These are phyloP conservation scores for Apostichopus californicus DNA, from an alignment of 35 echinoderm and acorn worm species.

Conservation along the genomic window DNA sequence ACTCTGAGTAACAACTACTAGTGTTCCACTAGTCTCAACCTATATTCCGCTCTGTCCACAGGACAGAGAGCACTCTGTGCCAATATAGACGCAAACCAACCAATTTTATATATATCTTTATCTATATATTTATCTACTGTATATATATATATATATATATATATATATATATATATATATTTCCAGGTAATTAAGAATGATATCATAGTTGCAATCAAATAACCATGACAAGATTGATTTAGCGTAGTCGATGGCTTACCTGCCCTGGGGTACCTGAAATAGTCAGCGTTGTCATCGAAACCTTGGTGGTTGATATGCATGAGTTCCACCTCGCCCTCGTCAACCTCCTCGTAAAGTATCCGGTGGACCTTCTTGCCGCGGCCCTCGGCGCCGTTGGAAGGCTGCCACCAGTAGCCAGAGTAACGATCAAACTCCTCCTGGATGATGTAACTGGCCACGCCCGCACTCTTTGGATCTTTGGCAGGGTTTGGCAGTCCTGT, in stretches of 20 bases:
- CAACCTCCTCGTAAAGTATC: slow-evolving; percentile 96
- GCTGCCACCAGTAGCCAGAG: slow-evolving; percentile 99
- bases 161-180: too few species aligned
- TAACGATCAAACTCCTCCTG: slow-evolving; percentile 99
- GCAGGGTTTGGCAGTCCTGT: slow-evolving; percentile 66
- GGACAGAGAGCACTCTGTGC: too few species aligned
- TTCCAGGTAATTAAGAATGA: too few species aligned
- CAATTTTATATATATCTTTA: too few species aligned
- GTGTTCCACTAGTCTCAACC: too few species aligned
- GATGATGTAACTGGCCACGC: slow-evolving; percentile 93
- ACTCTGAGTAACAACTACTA: too few species aligned
- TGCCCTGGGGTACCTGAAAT: slow-evolving; percentile 95
- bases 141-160: too few species aligned
- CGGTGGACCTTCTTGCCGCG: slow-evolving; percentile 35
- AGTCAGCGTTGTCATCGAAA: slow-evolving; percentile 77
- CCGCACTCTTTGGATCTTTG: slow-evolving; percentile 94
- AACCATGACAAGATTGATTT: too few species aligned
- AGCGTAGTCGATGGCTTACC: slow-evolving; percentile 45
- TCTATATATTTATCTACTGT: too few species aligned
- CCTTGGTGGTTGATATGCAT: slow-evolving; percentile 79
- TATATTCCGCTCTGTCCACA: too few species aligned
- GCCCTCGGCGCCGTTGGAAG: not conserved
- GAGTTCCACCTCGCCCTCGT: slow-evolving; percentile 94
- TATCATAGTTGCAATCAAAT: too few species aligned
- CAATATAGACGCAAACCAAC: too few species aligned